Evolutionary conservation across 2,113 vertebrate genomes (phyloP).

Genomic region (Natator depressus): DNA sequence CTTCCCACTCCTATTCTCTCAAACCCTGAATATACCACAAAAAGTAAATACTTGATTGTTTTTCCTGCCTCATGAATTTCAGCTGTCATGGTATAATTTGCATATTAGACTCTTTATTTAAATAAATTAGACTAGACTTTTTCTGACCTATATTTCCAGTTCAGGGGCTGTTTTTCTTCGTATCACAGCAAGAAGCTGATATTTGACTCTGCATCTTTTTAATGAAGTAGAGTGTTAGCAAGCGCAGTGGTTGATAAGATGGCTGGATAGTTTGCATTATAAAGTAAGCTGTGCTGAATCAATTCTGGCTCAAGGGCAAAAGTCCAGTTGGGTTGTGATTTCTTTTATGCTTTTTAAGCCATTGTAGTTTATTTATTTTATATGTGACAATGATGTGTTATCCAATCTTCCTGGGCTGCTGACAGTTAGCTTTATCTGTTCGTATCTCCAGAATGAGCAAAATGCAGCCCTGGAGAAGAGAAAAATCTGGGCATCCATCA

Average conservation of each 20-base stretch:
- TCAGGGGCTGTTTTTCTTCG: slow-evolving; percentile 37
- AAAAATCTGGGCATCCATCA: neutral
- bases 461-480: neutral
- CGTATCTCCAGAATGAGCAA: neutral
- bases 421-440: neutral
- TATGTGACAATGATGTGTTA: neutral
- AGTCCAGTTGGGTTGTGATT: neutral
- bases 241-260: slow-evolving; percentile 20
- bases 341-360: slow-evolving; percentile 1
- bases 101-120: slow-evolving; percentile 12
- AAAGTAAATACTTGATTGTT: slow-evolving; percentile 42
- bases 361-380: neutral
- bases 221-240: slow-evolving; percentile 44
- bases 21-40: slow-evolving; percentile 31
- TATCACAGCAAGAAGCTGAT: slow-evolving; percentile 5
- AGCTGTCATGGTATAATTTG: slow-evolving; percentile 38
- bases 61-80: slow-evolving; percentile 28
- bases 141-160: slow-evolving; percentile 59
- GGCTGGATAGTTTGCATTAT: slow-evolving; percentile 22
- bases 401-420: neutral
- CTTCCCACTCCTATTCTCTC: neutral
- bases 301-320: slow-evolving; percentile 36
- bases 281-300: slow-evolving; percentile 37
- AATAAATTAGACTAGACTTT: slow-evolving; percentile 41
- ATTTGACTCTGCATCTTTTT: slow-evolving; percentile 43